A percentile compares a stretch with the other conserved stretches of the same genome.
Conservation (phyloP, 1,140 invertebrate species). For the Brachionus rotundiformis region DNA sequence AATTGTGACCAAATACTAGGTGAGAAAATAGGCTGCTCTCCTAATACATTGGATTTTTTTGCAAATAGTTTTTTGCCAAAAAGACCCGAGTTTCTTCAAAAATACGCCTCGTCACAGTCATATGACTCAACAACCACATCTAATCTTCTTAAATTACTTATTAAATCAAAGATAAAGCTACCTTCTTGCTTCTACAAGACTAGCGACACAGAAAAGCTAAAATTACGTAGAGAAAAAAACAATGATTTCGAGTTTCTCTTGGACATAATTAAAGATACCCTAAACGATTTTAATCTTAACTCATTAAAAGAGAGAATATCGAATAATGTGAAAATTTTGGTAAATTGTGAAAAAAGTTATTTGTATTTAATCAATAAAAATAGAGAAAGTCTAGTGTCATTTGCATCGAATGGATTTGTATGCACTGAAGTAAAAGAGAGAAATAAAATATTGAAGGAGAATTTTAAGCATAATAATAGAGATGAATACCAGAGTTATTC, state of each 20-base stretch:
- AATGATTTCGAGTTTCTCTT: conserved; percentile 32
- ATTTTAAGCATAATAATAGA: background rate
- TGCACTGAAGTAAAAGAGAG: background rate
- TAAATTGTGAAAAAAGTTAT: conserved; percentile 6
- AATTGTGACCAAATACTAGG: background rate
- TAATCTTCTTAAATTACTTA: background rate
- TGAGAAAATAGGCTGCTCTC: background rate
- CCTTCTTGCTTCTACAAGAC: conserved; percentile 33
- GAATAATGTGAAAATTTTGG: conserved; percentile 12
- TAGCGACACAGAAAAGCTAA: background rate
- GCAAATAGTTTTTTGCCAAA: background rate
- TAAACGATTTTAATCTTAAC: background rate
- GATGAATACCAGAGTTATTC: background rate
- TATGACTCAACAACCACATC: conserved; percentile 5
- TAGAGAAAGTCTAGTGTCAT: background rate
- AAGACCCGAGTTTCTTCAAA: background rate
- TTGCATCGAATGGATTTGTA: background rate
- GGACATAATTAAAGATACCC: conserved; percentile 12
- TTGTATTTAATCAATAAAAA: conserved; percentile 28
- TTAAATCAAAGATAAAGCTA: conserved; percentile 28
- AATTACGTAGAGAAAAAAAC: background rate
- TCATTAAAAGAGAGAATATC: background rate
- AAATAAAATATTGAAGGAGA: background rate
- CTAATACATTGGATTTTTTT: conserved; percentile 3
- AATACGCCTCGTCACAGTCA: background rate